Evolutionary conservation across 2,113 vertebrate species (phyloP), one percentile per base, ranked within the genome.

Genomic region (Petrocephalus microphthalmus): DNA sequence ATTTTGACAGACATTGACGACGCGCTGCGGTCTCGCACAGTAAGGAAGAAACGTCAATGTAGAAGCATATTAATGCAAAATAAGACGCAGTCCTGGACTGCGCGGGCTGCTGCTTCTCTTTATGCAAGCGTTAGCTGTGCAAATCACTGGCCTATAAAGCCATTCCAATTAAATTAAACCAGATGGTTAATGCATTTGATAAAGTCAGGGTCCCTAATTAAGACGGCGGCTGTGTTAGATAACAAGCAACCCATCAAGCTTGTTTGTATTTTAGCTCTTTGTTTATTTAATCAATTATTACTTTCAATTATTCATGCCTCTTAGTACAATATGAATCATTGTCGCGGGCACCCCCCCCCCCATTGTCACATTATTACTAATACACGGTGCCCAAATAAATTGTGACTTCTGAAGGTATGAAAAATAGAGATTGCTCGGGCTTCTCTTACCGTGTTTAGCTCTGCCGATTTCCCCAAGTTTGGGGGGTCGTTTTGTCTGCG

Each of bases 401-500:
- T 15, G 67, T 37, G 4, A 17, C 67, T 15, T 2, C 10, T 29
- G 67, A 74, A 74, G 67, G 67, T 74, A 74, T 74, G 17, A 17
- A 74, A 53, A 74, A 37, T 74, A 10, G 67, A 25, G 29, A 74
- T 33, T 47, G 4, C 33, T 22, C 45, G 5, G 7, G 47, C 78
- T 47, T 47, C 90, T 47, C 91, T 96, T 95, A 98, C 98, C 98
- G 97, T 97, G 94, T 94, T 99, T 99, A 93, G 97, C 97, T 94
- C 98, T 93, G 93, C 98, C 98, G 89, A 98, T 99, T 95, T 99
- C 97, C 90, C 98, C 98, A 83, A 98, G 96, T 94, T 99, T 99
- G 51, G 98, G 98, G 94, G 98, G 98, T 96, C 98, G 95, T 93
- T 99, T 99, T 93, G 94, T 96, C 94, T 99, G 98, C 93, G 97